Conservation (phyloP, 2,888 invertebrate genomes). For the Molanna angustata region DNA sequence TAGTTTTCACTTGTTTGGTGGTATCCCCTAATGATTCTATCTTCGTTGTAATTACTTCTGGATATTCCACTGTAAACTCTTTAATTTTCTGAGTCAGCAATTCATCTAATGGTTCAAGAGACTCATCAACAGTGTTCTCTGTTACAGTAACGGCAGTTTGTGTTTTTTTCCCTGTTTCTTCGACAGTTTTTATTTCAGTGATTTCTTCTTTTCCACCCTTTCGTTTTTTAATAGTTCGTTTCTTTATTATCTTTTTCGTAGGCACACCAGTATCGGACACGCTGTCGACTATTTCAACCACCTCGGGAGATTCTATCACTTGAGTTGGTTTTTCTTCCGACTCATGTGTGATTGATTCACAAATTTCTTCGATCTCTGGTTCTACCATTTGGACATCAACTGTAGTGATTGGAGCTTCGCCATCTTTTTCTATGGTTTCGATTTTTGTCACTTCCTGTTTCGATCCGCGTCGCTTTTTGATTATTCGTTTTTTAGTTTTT, state of each 20-base stretch:
- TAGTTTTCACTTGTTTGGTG: constrained; percentile 33
- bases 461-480: constrained; percentile 36
- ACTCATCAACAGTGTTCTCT: constrained; percentile 37
- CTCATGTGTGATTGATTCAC: too few species aligned
- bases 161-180: constrained; percentile 48
- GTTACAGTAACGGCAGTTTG: constrained; percentile 43
- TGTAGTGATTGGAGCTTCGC: constrained; percentile 41
- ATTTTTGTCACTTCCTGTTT: constrained; percentile 39
- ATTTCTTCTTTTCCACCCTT: constrained; percentile 41
- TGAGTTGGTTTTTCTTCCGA: too few species aligned
- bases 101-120: constrained; percentile 32
- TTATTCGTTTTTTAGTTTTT: constrained; percentile 43
- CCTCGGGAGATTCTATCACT: too few species aligned
- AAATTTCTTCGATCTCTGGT: too few species aligned
- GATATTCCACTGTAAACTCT: constrained; percentile 2
- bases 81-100: constrained; percentile 30
- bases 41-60: constrained; percentile 38
- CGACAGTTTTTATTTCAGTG: constrained; percentile 48
- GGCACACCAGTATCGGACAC: too few species aligned
- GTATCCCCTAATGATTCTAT: background rate
- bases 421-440: constrained; percentile 46
- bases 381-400: too few species aligned
- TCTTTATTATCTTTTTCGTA: constrained; percentile 40
- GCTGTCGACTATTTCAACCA: too few species aligned
- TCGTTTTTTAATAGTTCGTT: constrained; percentile 41